A percentile compares a stretch with the other conserved stretches of the same genome.
Evolutionary conservation across 2,888 invertebrate species (phyloP).

Genomic region (Trissoscelio sp.): DNA sequence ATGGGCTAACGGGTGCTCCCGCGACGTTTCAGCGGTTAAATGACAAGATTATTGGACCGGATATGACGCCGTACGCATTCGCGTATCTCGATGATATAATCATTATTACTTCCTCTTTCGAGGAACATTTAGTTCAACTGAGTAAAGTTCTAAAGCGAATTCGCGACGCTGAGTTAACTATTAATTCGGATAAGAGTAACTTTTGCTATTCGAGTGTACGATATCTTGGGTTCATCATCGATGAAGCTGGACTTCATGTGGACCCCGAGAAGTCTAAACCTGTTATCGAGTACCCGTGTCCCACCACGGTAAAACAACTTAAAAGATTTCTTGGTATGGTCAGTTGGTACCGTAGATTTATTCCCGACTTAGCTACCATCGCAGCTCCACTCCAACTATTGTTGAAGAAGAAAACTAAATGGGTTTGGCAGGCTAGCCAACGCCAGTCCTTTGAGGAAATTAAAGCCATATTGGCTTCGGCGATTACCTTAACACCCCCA

Average conservation of each 20-base stretch:
- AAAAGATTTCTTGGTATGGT: neutral
- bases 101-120: neutral
- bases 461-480: neutral
- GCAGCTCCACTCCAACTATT: no score
- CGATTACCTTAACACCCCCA: no score
- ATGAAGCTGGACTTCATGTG: neutral
- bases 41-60: neutral
- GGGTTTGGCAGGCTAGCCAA: no score
- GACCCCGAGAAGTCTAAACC: neutral
- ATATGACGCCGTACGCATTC: neutral
- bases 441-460: no score
- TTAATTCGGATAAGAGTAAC: neutral
- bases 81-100: neutral
- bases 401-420: no score
- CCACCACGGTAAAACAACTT: neutral
- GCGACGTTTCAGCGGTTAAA: conserved; percentile 10
- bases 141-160: neutral
- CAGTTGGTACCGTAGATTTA: neutral
- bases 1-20: conserved; percentile 5
- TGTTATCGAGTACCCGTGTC: neutral
- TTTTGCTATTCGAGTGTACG: neutral
- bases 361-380: neutral
- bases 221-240: neutral
- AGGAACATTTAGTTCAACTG: neutral
- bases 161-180: neutral